Evolutionary conservation across 2,113 vertebrate genomes (phyloP), one percentile per base, ranked within the genome.

Genomic region (Psammodynastes pulverulentus): DNA sequence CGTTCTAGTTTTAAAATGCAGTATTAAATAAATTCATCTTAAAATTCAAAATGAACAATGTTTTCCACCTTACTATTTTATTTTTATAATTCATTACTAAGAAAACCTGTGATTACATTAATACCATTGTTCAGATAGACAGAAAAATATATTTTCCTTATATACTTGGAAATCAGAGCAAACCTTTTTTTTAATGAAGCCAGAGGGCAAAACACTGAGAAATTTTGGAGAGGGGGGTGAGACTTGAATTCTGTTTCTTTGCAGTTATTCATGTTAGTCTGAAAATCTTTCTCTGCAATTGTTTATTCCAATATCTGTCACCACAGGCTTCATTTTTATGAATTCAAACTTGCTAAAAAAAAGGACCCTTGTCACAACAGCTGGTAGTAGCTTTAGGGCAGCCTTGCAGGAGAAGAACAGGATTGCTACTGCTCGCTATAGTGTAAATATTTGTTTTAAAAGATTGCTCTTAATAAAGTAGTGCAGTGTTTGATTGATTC

Each of bases 371-470:
- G 13, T 48, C 53, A 86, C 17, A 56, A 56, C n/a, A 51, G n/a
- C 9, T 54, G 17, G 10, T 53, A 54, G 46, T 15, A 12, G 39
- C 45, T 92, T 48, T 86, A 53, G 85, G 87, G 43, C 23, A 62
- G n/a, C 26, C 46, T 46, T 4, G 23, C 49, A n/a, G 15, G 54
- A 45, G 49, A n/a, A 51, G 34, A 23, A 52, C 13, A 49, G 34
- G 23, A 13, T 19, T 56, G 54, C 29, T 51, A 34, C 89, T 85
- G 53, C 58, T 56, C 26, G 1, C 53, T 79, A 52, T 45, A 21
- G 13, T 67, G 54, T 92, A 92, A 90, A 89, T 92, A 85, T 92
- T 92, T 92, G 79, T 87, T 87, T 90, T 87, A 62, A 43, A 79
- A 88, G 62, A 84, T 93, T 84, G 43, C 39, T 58, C 89, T 93